A percentile compares a stretch with the other conserved stretches of the same genome.
Conservation (phyloP, 1,140 invertebrate species). For the Drosophila sp. region DNA sequence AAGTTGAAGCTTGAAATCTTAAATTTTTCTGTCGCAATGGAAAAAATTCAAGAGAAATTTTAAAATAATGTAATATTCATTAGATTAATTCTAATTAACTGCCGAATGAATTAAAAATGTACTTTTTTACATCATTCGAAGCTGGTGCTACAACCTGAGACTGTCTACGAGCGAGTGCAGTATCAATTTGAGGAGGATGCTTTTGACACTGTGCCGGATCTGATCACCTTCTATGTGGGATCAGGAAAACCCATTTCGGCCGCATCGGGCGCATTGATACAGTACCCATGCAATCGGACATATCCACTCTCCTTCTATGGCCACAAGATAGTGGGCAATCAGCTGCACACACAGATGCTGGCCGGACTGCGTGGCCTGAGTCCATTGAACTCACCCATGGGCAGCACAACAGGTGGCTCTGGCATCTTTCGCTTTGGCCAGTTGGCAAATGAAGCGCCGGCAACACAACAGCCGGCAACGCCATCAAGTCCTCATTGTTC, state of each 20-base stretch:
- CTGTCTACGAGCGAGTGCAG: constrained; percentile 95
- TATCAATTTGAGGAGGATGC: constrained; percentile 97
- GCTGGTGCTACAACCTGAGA: constrained; percentile 94
- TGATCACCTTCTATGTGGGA: constrained; percentile 97
- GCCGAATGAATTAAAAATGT: too few species aligned
- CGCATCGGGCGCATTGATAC: constrained; percentile 94
- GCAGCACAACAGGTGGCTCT: constrained; percentile 27
- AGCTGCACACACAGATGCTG: constrained; percentile 79
- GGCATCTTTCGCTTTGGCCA: constrained; percentile 72
- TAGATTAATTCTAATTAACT: too few species aligned
- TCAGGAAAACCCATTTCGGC: constrained; percentile 93
- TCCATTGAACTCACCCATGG: constrained; percentile 77
- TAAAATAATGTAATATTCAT: too few species aligned
- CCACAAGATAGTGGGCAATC: constrained; percentile 83
- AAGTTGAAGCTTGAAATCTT: too few species aligned
- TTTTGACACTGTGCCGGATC: constrained; percentile 96
- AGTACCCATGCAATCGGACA: constrained; percentile 90
- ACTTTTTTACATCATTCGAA: constrained; percentile 71
- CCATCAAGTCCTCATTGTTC: constrained; percentile 70
- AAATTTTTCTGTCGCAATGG: too few species aligned
- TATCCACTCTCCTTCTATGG: constrained; percentile 87
- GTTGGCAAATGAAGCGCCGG: constrained; percentile 4
- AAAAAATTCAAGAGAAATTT: too few species aligned
- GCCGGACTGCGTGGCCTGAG: constrained; percentile 73
- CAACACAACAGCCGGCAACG: constrained; percentile 37